Evolutionary conservation across 1,140 invertebrate species (phyloP), one percentile per base, ranked within the genome.

Genomic region (Chrysomallon squamiferum): DNA sequence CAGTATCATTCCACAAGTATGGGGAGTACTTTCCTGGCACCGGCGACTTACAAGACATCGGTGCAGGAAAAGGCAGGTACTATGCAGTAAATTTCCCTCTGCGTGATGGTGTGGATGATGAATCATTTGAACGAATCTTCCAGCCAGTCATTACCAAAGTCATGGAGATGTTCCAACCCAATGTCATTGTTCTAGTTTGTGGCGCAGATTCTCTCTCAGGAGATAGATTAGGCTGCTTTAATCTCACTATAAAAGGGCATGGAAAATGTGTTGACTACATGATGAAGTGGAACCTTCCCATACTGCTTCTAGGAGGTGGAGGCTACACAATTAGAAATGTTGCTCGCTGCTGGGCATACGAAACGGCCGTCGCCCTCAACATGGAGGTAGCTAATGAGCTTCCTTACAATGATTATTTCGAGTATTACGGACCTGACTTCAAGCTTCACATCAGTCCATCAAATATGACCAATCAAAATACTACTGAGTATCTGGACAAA

Each of bases 401-500:
- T 59, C 97, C 97, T 0, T 99, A 99, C 85, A 99, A 99, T 87
- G 97, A 99, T 84, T 99, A 99, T 82, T 99, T 99, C 87, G 97
- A 99, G 84, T 99, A 99, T 84, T 99, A 99, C 86, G 97, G 96
- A 0, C 97, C 98, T 0, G 97, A 99, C 85, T 99, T 99, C 82
- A 99, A 99, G 86, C 88, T 99, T 18, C 97, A 99, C 86, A 99
- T 99, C 75, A 98, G 94, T 83, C 97, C 97, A 3, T 98, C 96
- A 35, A 99, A 99, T 78, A 99, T 99, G 97, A 92, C 95, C 1
- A 99, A 99, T 88, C 96, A 98, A 85, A 99, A 99, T 83, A 98
- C 97, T 3, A 89, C 92, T 0, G 98, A 99, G 83, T 99, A 99
- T 87, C 88, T 99, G 69, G 97, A 99, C 71, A 98, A 97, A 88